Percentiles rank a stretch among this genome's conserved stretches.
phyloP scores from a whole-genome alignment of 1,140 invertebrate species.

The Rhagoletis pomonella region DNA sequence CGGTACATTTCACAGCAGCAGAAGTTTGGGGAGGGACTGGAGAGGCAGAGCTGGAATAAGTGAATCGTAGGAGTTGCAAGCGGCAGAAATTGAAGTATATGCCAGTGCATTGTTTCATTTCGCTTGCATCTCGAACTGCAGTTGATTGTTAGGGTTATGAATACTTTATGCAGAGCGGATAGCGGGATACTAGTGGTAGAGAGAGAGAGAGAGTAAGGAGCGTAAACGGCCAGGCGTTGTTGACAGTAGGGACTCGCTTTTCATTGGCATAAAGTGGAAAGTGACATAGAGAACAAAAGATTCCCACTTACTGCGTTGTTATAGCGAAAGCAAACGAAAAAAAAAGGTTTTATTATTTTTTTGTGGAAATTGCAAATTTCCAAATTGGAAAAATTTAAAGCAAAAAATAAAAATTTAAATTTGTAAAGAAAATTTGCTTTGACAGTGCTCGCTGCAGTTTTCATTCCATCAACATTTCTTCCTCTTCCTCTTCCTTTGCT shows the following conservation, averaged over 20 bases:
- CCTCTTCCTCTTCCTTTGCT: too few species aligned
- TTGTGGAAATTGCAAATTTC: not conserved
- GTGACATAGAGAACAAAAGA: slow-evolving; percentile 18
- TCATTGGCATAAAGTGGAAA: slow-evolving; percentile 46
- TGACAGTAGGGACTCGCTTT: slow-evolving; percentile 8
- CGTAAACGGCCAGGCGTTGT: not conserved
- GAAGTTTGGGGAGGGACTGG: not conserved
- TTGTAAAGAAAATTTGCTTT: not conserved
- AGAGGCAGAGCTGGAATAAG: not conserved
- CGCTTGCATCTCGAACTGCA: not conserved
- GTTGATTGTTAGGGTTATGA: slow-evolving; percentile 30
- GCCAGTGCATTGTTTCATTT: slow-evolving; percentile 9
- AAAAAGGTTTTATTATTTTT: not conserved
- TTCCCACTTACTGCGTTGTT: not conserved
- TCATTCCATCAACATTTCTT: too few species aligned
- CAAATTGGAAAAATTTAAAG: not conserved
- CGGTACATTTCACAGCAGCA: not conserved
- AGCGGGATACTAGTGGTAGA: not conserved
- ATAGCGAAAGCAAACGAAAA: not conserved
- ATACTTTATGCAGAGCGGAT: not conserved
- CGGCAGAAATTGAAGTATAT: slow-evolving; percentile 14
- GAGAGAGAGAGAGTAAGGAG: not conserved
- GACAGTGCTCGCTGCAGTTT: not conserved
- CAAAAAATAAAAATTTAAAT: not conserved
- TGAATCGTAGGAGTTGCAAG: slow-evolving; percentile 5